These are phyloP conservation scores for Halichoeres trimaculatus DNA, from an alignment of 2,113 vertebrate genomes.

Conservation along the genomic window DNA sequence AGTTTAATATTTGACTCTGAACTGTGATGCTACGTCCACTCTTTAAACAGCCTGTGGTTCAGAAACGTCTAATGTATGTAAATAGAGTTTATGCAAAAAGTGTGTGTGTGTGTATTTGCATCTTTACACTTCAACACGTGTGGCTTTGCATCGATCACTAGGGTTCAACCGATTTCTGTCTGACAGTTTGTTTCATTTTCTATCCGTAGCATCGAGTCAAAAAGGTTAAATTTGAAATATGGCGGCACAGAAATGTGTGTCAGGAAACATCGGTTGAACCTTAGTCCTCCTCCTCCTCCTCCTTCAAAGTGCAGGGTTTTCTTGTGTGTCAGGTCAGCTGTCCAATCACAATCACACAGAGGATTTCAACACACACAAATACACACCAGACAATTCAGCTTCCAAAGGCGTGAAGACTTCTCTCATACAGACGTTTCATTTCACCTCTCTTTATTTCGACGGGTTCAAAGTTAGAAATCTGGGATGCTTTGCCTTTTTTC, in stretches of 20 bases:
- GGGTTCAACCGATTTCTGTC: constrained; percentile 36
- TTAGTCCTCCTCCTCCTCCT: neutral
- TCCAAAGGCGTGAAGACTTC: neutral
- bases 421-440: neutral
- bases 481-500: too few relatives aligned
- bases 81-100: constrained; percentile 7
- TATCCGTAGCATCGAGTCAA: constrained; percentile 25
- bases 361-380: too few relatives aligned
- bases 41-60: too few relatives aligned
- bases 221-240: too few relatives aligned
- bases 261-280: constrained; percentile 8
- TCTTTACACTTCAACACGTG: constrained; percentile 16
- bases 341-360: constrained; percentile 31
- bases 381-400: neutral
- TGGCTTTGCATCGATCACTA: constrained; percentile 28
- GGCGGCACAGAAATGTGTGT: neutral
- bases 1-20: too few relatives aligned
- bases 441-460: too few relatives aligned
- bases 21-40: too few relatives aligned
- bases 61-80: constrained; percentile 24
- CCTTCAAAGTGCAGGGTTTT: constrained; percentile 36
- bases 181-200: constrained; percentile 39
- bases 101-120: constrained; percentile 15
- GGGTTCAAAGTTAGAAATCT: too few relatives aligned
- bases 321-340: constrained; percentile 13